phyloP scores from a whole-genome alignment of 2,888 invertebrate genomes.

The Harpalus rufipes region DNA sequence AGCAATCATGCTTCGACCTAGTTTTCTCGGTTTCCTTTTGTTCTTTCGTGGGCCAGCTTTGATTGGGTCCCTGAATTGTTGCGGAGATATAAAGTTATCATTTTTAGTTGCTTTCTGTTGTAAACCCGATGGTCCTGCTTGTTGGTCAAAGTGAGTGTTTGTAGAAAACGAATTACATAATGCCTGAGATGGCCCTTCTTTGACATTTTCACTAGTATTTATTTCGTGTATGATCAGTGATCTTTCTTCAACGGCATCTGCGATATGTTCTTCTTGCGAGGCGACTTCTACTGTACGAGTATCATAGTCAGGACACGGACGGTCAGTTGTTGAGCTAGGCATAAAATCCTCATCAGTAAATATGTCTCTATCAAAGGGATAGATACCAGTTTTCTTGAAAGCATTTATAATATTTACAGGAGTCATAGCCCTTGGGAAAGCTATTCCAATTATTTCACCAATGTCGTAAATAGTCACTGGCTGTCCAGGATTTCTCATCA shows the following conservation, averaged over 20 bases:
- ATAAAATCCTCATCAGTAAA: background rate
- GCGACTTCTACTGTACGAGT: background rate
- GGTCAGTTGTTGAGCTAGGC: background rate
- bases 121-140: background rate
- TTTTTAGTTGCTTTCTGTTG: background rate
- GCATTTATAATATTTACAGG: background rate
- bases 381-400: background rate
- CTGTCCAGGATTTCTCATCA: background rate
- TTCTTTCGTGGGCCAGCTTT: background rate
- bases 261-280: no score
- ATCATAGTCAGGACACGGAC: background rate
- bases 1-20: conserved; percentile 18
- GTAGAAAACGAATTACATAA: no score
- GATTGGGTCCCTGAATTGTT: background rate
- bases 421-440: conserved; percentile 1
- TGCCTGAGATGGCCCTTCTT: no score
- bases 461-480: background rate
- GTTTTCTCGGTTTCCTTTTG: background rate
- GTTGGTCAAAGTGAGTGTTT: no score
- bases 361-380: background rate
- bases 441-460: background rate
- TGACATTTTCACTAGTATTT: background rate
- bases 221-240: background rate
- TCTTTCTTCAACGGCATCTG: no score
- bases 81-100: background rate